These are phyloP conservation scores for Girardinichthys multiradiatus DNA, from an alignment of 2,113 vertebrate species.

Conservation along the genomic window DNA sequence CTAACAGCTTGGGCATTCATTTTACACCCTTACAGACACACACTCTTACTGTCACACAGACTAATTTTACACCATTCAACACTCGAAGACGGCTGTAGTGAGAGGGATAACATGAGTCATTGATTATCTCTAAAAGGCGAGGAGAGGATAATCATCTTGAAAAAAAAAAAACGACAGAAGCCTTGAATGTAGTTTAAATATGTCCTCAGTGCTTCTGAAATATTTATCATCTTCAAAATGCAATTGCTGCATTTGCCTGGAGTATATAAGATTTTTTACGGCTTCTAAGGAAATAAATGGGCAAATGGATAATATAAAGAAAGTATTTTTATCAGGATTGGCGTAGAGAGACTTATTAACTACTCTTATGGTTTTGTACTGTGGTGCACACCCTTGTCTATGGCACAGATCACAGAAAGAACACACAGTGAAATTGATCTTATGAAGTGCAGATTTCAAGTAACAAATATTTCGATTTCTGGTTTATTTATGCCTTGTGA, in stretches of 20 bases:
- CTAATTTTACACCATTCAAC: conserved; percentile 72
- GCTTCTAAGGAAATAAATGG: conserved; percentile 68
- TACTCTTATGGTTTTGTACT: conserved; percentile 59
- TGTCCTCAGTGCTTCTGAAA: conserved; percentile 75
- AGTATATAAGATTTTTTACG: conserved; percentile 63
- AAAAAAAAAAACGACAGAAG: conserved; percentile 45
- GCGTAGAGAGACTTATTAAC: conserved; percentile 80
- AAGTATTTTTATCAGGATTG: conserved; percentile 77
- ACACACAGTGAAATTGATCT: conserved; percentile 57
- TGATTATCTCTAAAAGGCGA: conserved; percentile 83
- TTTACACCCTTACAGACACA: conserved; percentile 41
- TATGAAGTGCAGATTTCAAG: conserved; percentile 60
- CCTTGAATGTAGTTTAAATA: conserved; percentile 80
- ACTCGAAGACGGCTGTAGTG: conserved; percentile 51
- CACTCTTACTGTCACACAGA: conserved; percentile 17
- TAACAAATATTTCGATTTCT: conserved; percentile 53
- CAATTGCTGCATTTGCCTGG: conserved; percentile 78
- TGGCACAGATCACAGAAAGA: conserved; percentile 59
- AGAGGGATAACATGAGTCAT: conserved; percentile 78
- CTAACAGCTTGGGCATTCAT: conserved; percentile 74
- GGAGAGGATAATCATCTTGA: conserved; percentile 78
- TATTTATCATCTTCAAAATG: conserved; percentile 81
- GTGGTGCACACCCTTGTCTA: conserved; percentile 63
- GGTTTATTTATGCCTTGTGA: conserved; percentile 69
- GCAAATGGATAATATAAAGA: conserved; percentile 51